These are phyloP conservation scores for Lampris incognitus DNA, from an alignment of 2,113 vertebrate species.

Conservation along the genomic window DNA sequence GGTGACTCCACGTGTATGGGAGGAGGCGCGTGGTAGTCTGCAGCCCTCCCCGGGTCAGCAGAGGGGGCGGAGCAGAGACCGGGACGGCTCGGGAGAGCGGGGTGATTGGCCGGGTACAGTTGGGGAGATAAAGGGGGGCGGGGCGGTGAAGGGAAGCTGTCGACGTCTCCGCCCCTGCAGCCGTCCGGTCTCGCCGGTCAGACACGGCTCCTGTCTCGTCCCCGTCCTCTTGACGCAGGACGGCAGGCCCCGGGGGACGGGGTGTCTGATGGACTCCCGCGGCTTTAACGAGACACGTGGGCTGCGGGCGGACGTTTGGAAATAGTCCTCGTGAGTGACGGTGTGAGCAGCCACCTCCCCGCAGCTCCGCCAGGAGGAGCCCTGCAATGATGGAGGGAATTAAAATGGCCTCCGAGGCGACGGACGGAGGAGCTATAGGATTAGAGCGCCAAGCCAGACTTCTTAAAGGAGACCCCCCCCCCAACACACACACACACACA, in stretches of 20 bases:
- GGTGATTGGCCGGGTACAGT: no score
- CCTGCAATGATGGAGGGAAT: conserved; percentile 80
- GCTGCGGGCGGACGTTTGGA: conserved; percentile 83
- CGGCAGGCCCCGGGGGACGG: conserved; percentile 62
- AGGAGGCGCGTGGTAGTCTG: no score
- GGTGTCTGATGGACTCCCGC: conserved; percentile 69
- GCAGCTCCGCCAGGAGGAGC: conserved; percentile 74
- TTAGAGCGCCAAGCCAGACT: conserved; percentile 75
- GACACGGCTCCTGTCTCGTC: no score
- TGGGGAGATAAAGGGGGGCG: no score
- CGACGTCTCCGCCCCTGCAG: no score
- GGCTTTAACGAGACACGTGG: conserved; percentile 83
- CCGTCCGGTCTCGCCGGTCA: no score
- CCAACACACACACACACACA: conserved; percentile 44
- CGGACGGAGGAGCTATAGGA: conserved; percentile 58
- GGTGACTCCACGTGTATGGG: no score
- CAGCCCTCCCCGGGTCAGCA: no score
- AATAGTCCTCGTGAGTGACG: conserved; percentile 81
- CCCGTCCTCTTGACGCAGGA: conserved; percentile 66
- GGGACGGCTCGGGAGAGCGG: no score
- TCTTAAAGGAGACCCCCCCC: conserved; percentile 53
- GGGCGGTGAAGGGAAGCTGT: no score
- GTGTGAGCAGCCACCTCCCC: conserved; percentile 82
- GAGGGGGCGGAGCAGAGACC: no score
- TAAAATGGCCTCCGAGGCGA: conserved; percentile 76